Evolutionary conservation across 1,140 invertebrate species (phyloP), one percentile per base, ranked within the genome.

Genomic region (Papilio dardanus): DNA sequence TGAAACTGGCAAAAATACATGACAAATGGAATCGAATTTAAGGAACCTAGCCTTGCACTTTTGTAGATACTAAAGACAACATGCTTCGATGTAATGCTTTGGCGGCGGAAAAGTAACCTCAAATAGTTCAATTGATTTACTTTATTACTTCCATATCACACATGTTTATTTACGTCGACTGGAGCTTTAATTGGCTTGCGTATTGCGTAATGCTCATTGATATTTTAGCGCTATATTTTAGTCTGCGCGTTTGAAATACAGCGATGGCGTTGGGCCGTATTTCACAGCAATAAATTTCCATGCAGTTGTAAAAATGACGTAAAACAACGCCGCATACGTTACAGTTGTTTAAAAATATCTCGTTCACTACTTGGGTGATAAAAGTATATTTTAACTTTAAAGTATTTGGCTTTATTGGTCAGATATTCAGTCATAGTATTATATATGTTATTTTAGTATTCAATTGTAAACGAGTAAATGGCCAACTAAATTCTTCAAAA

Each of bases 261-360:
- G 54, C 54, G 54, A 14, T 14, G 24, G 54, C 54, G 54, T 28
- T 12, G 54, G 24, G 54, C 54, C 24, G 54, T 62, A 62, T 62
- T 62, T 62, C 54, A 62, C 54, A 62, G 24, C 54, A 62, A 62
- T 62, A 62, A 62, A 62, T 28, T 62, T 10, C 8, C 24, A 16
- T 62, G 24, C 54, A 62, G 54, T 62, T 62, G 54, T 62, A 62
- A 62, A 62, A 62, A 62, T 62, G 54, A 62, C 54, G 54, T 62
- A 62, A 62, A 62, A 62, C 54, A 62, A 62, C 24, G 24, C 24
- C 54, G 54, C 10, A 62, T 62, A 62, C 10, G 28, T 62, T 58
- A 28, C 1, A 1, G 10, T 58, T 30, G 54, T 62, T 62, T 62
- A 62, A 62, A 62, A 62, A 62, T 62, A 62, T 30, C 54, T 4